Base-by-base conservation (phyloP, 2,797 vertebrate species). In the Liparis tanakae region DNA sequence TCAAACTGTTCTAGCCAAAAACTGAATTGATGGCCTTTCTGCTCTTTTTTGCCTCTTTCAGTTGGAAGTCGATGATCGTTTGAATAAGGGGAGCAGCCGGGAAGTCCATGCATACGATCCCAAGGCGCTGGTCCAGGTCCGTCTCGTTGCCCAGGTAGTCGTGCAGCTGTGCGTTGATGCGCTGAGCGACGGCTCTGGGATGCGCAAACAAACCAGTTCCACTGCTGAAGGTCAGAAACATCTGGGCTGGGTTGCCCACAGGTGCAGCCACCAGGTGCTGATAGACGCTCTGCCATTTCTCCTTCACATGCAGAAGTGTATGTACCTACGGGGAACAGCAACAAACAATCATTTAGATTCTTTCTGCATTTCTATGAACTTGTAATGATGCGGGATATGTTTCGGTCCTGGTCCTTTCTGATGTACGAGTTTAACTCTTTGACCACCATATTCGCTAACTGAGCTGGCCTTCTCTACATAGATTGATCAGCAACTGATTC, bases 41-140 rank as follows among this genome's bases (percentile, higher is more conserved):
- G 36, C 22, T 66, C 25, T 58, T 76, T 22, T 2, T 25, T 1
- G 43, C 43, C 10, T 69, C 58, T 59, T 22, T 83, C 15, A 94
- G 30, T 88, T 97, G 89, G 85, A 95, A 96, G 41, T 94, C 87
- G 83, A 94, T 92, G 55, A 96, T 95, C 46, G 87, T 89, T 75
- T 72, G 91, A 71, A 96, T 86, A 3, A 95, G 79, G 12, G 91
- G 93, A 14, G 94, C 62, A 7, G 92, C 94, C 0, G 96, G 95
- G 80, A 96, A 97, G 87, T 97, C 96, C 94, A 96, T 94, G 83
- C 94, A 92, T 56, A 96, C 81, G 73, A 97, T 95, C 0, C 95
- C 96, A 54, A 95, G 91, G 66, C 93, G 90, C 66, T 91, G 80
- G 1, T 87, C 87, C 78, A 80, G 83, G 22, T 88, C 80, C 0